Evolutionary conservation across 2,888 invertebrate genomes (phyloP).

Genomic region (Ditula angustiorana): DNA sequence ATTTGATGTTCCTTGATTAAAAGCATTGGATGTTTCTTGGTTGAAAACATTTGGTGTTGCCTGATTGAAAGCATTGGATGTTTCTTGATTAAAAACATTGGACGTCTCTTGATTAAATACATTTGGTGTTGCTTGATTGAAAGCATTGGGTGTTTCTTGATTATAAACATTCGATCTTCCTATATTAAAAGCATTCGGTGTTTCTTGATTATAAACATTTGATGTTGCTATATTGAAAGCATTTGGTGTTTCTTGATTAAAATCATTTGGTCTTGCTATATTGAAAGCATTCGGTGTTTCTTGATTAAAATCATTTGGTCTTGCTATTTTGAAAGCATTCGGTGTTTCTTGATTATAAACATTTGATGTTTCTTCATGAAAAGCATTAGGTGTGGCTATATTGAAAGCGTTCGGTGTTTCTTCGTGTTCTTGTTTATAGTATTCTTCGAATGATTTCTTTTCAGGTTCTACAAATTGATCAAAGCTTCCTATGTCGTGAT

Average conservation of each 20-base stretch:
- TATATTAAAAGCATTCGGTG: no score
- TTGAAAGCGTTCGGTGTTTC: neutral
- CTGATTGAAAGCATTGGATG: neutral
- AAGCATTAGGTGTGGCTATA: no score
- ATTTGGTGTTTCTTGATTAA: no score
- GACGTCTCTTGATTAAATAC: neutral
- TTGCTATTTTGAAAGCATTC: no score
- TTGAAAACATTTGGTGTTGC: neutral
- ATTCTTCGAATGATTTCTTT: conserved; percentile 39
- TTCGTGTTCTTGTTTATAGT: neutral
- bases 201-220: no score
- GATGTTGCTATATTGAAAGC: no score
- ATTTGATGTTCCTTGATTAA: neutral
- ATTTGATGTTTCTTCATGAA: neutral
- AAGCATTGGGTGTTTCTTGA: neutral
- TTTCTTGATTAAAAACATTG: neutral
- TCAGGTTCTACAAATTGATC: conserved; percentile 44
- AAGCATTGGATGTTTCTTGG: no score
- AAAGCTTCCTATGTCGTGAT: conserved; percentile 39
- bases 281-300: no score
- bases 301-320: no score
- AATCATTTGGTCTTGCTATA: no score
- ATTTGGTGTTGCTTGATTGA: neutral
- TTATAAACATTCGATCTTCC: no score
- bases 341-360: no score